A percentile compares a stretch with the other conserved stretches of the same genome.
phyloP scores from a whole-genome alignment of 1,140 invertebrate genomes.

The Zeugodacus cucurbitae region DNA sequence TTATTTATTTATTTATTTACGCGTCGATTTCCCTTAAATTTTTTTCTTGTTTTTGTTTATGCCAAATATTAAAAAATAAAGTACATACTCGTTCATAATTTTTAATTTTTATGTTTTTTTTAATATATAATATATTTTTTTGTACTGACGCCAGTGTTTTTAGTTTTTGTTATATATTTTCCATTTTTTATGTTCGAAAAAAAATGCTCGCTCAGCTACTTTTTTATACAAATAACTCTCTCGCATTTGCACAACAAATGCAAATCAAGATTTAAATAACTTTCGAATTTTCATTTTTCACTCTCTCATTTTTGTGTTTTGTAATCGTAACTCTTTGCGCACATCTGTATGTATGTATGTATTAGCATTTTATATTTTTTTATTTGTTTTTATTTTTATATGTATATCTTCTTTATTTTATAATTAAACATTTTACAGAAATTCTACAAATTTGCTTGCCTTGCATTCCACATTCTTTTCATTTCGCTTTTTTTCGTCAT shows the following conservation, averaged over 20 bases:
- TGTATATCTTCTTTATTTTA: conserved; percentile 10
- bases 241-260: neutral
- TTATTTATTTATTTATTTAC: neutral
- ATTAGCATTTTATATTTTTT: neutral
- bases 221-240: conserved; percentile 6
- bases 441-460: conserved; percentile 34
- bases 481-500: neutral
- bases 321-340: conserved; percentile 14
- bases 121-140: conserved; percentile 6
- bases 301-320: neutral
- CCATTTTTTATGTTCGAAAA: neutral
- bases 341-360: neutral
- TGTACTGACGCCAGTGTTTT: conserved; percentile 37
- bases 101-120: neutral
- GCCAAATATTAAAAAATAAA: conserved; percentile 40
- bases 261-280: conserved; percentile 23
- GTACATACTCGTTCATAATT: neutral
- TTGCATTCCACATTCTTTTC: conserved; percentile 32
- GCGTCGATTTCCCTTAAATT: neutral
- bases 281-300: conserved; percentile 14
- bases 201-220: neutral
- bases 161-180: neutral
- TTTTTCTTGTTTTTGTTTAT: neutral
- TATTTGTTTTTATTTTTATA: neutral
- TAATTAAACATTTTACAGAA: conserved; percentile 32